These are phyloP conservation scores for Propithecus coquereli DNA, from an alignment of 2,113 vertebrate genomes.

Conservation along the genomic window DNA sequence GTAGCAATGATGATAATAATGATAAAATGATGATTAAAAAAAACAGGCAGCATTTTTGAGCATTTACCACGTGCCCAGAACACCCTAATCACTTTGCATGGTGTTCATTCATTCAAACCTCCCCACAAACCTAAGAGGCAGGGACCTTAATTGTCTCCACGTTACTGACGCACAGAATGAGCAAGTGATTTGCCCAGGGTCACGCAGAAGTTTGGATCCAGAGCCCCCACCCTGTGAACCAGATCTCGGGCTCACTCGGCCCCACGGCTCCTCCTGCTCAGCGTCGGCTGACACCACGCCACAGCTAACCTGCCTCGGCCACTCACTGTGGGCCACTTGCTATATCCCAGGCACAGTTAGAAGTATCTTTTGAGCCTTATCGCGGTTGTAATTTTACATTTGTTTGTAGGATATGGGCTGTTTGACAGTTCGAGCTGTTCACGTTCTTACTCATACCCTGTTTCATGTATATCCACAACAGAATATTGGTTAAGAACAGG, in stretches of 20 bases:
- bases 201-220: neutral
- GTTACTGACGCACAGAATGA: neutral
- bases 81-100: neutral
- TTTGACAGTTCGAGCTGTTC: neutral
- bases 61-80: neutral
- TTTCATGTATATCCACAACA: neutral
- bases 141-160: neutral
- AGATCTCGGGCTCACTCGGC: neutral
- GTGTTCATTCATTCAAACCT: neutral
- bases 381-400: neutral
- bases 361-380: neutral
- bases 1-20: neutral
- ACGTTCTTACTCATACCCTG: neutral
- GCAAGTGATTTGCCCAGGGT: neutral
- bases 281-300: fast-evolving
- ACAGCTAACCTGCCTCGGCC: fast-evolving
- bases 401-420: neutral
- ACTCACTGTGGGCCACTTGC: too few species aligned
- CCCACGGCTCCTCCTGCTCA: fast-evolving
- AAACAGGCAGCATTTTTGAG: neutral
- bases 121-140: neutral
- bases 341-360: fast-evolving
- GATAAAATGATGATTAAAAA: neutral
- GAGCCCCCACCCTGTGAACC: neutral
- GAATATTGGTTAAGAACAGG: neutral